These are phyloP conservation scores for Calyptommatus sinebrachiatus DNA, from an alignment of 2,113 vertebrate genomes.

Conservation along the genomic window DNA sequence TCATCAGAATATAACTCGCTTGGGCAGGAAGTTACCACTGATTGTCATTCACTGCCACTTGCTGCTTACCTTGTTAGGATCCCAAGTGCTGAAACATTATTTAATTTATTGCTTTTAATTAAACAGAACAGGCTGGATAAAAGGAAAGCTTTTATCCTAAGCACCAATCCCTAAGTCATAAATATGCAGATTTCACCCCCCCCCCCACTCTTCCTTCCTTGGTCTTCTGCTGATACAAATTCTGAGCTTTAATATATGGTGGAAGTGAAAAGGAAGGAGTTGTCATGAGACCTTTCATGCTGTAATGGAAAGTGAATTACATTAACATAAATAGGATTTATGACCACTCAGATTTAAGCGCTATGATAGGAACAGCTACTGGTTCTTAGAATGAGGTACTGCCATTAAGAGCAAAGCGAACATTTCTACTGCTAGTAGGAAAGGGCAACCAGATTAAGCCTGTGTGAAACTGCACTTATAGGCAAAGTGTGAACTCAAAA, in stretches of 20 bases:
- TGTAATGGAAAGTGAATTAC: not conserved
- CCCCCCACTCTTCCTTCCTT: not conserved
- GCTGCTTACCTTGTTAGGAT: slow-evolving; percentile 27
- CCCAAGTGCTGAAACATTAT: slow-evolving; percentile 15
- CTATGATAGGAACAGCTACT: not conserved
- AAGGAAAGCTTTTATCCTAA: slow-evolving; percentile 28
- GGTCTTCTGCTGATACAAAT: slow-evolving; percentile 2
- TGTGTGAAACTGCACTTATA: too few relatives aligned
- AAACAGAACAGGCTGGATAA: not conserved
- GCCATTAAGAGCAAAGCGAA: not conserved
- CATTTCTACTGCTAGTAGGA: not conserved
- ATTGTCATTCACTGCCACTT: slow-evolving; percentile 28
- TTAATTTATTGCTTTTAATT: slow-evolving; percentile 28
- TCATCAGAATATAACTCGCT: not conserved
- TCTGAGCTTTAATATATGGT: slow-evolving; percentile 27
- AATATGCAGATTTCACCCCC: not conserved
- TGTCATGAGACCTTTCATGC: not conserved
- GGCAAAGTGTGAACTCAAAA: too few relatives aligned
- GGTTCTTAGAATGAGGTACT: not conserved
- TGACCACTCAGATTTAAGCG: not conserved
- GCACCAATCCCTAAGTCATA: slow-evolving; percentile 25
- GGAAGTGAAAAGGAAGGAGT: slow-evolving; percentile 2
- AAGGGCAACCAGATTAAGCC: too few relatives aligned
- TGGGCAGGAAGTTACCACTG: slow-evolving; percentile 17
- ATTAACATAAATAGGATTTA: not conserved